Evolutionary conservation across 53 echinoderm and acorn worm genomes (phyloP), one percentile per base, ranked within the genome.

Genomic region (Antedon mediterranea): DNA sequence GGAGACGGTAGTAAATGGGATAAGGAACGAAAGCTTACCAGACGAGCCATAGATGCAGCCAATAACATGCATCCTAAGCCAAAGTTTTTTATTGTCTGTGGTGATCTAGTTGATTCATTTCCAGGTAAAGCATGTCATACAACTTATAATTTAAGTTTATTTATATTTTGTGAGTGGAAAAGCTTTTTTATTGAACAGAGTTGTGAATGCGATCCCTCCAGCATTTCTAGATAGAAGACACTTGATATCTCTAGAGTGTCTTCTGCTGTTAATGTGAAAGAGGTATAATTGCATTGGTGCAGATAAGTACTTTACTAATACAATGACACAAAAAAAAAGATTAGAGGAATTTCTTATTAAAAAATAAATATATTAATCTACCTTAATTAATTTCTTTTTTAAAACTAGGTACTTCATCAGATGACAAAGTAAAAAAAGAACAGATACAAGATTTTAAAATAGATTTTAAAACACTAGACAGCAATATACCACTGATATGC

Each of bases 31-130:
- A 74, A 88, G 76, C 78, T 95, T 20, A 92, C 92, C n/a, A 78
- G 87, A 74, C 82, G 72, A 37, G 92, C 89, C 15, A 72, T 95
- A 18, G 84, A 83, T 57, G 83, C 82, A 28, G 86, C 88, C 30
- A 91, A 92, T 30, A 72, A 41, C 30, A 89, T 95, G 91, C 71
- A 76, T 18, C 97, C 97, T 0, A 92, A 86, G 73, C 97, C 97
- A 30, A 88, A 88, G 33, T 95, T 95, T 83, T 84, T 95, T 73
- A 81, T 87, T 34, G 71, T 95, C 30, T 89, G 91, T 76, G 97
- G 97, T 31, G 97, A 95, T 82, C 72, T 95, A 34, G 85, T 95
- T n/a, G 84, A 95, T 85, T 87, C 91, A 32, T 77, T 87, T 43
- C 97, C 89, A 83, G 91, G 97, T 94, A 81, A 71, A 37, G n/a